Evolutionary conservation across 2,797 vertebrate species (phyloP), one percentile per base, ranked within the genome.

Genomic region (Gephyroberyx darwinii): DNA sequence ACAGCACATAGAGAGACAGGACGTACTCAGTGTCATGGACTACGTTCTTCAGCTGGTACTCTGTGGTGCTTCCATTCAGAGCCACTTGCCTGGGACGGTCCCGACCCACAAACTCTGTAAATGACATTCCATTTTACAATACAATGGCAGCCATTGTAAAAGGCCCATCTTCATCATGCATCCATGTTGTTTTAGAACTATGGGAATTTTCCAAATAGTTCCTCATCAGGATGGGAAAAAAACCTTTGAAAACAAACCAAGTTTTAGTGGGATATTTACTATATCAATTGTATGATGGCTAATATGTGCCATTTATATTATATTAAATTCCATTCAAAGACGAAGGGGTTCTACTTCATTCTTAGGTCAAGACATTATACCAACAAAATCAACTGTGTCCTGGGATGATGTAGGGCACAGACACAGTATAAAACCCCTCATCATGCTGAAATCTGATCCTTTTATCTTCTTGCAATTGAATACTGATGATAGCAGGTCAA

Each of bases 1-100:
- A 97, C 58, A 96, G 90, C 86, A 97, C 96, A 0, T 96, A 96
- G 14, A 97, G 92, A 0, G 95, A 95, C 52, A 97, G 92, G 26
- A 95, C 91, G 0, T 97, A 97, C 87, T 96, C 95, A 0, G 96
- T 96, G 69, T 96, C 94, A 3, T 95, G 91, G 68, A 90, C 92
- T 77, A 96, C 91, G 20, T 94, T 91, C 69, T 84, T 94, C 70
- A 96, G 87, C 1, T 85, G 89, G 71, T 94, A 91, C 56, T 93
- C 84, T 0, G 93, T 95, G 74, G 87, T 88, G 12, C 91, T 95
- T 80, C 82, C 85, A 50, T 95, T 94, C 69, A 97, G 87, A 58
- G 94, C 92, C 86, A 96, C 53, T 82, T 97, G 96, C 13, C 88
- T 91, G 39, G 94, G 95, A 19, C 94, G 94, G 78, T 96, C 95